These are phyloP conservation scores for Parthenolecanium corni DNA, from an alignment of 2,888 invertebrate species.

Conservation along the genomic window DNA sequence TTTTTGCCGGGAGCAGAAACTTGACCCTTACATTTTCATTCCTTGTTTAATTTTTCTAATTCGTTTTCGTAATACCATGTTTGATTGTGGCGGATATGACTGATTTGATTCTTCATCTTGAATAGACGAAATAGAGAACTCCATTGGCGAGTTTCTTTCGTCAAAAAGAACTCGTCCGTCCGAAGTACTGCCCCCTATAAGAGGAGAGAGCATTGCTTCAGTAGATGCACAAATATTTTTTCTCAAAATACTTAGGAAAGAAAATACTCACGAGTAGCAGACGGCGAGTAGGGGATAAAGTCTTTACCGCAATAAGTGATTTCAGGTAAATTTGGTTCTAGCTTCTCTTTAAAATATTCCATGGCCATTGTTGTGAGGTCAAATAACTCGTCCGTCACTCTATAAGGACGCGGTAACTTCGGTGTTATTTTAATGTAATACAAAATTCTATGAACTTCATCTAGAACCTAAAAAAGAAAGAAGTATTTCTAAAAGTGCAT, in stretches of 20 bases:
- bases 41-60: constrained; percentile 79
- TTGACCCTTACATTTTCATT: constrained; percentile 56
- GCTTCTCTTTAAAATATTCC: constrained; percentile 92
- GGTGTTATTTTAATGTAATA: constrained; percentile 70
- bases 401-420: constrained; percentile 73
- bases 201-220: background rate
- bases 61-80: constrained; percentile 73
- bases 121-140: constrained; percentile 5
- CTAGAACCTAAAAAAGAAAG: constrained; percentile 59
- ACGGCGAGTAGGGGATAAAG: constrained; percentile 36
- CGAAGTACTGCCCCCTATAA: background rate
- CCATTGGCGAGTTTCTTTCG: constrained; percentile 2
- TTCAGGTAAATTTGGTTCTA: constrained; percentile 79
- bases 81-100: constrained; percentile 50
- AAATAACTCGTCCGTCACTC: constrained; percentile 86
- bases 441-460: constrained; percentile 79
- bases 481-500: background rate
- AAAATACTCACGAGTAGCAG: too few relatives aligned
- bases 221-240: background rate
- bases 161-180: constrained; percentile 1
- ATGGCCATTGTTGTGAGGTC: constrained; percentile 94
- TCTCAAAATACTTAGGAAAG: background rate
- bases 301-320: constrained; percentile 78
- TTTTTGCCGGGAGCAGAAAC: background rate
- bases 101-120: constrained; percentile 56